Percentiles rank a stretch among this genome's conserved stretches.
These are phyloP conservation scores for Meandrina meandrites DNA, from an alignment of 92 coral and sea anemone genomes.

Conservation along the genomic window DNA sequence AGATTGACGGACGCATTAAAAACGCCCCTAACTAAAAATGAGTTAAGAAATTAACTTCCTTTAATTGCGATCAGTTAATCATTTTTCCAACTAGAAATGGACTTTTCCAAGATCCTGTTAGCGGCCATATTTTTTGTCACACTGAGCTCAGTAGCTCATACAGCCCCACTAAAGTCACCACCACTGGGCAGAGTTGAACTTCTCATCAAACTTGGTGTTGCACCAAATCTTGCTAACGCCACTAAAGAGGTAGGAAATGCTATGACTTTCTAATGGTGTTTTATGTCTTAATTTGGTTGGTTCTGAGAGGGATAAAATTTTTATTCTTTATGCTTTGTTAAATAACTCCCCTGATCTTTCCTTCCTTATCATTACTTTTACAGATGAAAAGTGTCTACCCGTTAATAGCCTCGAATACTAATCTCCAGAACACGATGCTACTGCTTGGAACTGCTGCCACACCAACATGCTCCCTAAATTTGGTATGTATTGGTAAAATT, in stretches of 20 bases:
- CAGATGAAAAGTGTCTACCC: slow-evolving; percentile 28
- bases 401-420: slow-evolving; percentile 9
- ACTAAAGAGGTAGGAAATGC: slow-evolving; percentile 9
- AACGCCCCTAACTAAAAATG: no score
- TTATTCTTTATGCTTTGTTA: not conserved
- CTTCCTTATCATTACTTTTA: not conserved
- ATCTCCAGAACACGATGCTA: not conserved
- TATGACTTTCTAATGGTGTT: no score
- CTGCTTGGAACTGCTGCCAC: not conserved
- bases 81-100: not conserved
- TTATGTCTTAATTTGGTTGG: no score
- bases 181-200: not conserved
- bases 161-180: not conserved
- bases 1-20: no score
- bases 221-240: not conserved
- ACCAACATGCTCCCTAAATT: not conserved
- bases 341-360: not conserved
- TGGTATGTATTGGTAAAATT: not conserved
- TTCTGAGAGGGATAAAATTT: not conserved
- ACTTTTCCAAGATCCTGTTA: not conserved
- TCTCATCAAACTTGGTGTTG: not conserved
- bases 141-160: not conserved
- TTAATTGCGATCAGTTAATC: not conserved
- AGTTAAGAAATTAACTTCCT: not conserved
- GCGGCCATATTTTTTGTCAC: not conserved